Evolutionary conservation across 2,797 vertebrate species (phyloP).

Genomic region (Babyrousa celebensis): DNA sequence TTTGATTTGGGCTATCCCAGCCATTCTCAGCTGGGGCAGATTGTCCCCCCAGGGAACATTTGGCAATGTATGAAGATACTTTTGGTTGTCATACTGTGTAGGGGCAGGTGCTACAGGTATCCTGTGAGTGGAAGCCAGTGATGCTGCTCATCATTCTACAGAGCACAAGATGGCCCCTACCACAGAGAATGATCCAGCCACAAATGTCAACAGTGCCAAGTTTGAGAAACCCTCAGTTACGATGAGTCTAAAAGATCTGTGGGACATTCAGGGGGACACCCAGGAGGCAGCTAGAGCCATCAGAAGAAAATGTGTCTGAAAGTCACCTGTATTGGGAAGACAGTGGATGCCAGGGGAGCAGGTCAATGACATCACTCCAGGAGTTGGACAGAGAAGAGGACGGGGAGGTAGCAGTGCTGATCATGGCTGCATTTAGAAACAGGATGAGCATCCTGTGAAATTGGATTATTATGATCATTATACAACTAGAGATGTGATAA

Average conservation of each 20-base stretch:
- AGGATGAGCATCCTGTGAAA: neutral
- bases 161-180: neutral
- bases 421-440: neutral
- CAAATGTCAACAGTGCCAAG: neutral
- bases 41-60: neutral
- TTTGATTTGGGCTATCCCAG: neutral
- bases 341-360: too few relatives aligned
- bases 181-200: neutral
- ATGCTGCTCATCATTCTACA: neutral
- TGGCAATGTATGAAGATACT: neutral
- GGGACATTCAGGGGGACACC: neutral
- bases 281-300: neutral
- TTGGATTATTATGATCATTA: too few relatives aligned
- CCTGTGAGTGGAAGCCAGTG: neutral
- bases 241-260: neutral
- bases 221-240: neutral
- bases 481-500: too few relatives aligned
- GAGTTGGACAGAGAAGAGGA: neutral
- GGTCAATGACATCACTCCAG: neutral
- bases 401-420: neutral
- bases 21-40: neutral
- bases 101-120: neutral
- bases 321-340: neutral
- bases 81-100: neutral
- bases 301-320: neutral